Conservation (phyloP, 2,113 vertebrate genomes). For the Sclerurus mexicanus region DNA sequence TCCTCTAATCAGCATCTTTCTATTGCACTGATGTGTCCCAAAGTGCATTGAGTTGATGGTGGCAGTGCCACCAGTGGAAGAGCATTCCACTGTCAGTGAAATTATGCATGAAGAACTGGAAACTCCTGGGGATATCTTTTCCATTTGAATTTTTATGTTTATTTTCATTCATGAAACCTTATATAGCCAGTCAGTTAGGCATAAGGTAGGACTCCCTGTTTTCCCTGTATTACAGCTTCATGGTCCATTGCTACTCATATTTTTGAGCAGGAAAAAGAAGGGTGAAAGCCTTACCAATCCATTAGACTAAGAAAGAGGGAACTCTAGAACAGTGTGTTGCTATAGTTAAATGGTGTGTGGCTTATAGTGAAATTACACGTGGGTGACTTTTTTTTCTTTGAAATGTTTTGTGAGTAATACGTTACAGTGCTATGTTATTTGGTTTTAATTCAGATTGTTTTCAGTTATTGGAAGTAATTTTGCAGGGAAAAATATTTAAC, state of each 20-base stretch:
- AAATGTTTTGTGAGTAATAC: background rate
- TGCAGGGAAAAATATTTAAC: background rate
- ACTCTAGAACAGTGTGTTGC: background rate
- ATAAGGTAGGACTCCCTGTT: background rate
- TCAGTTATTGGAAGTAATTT: background rate
- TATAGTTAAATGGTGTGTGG: background rate
- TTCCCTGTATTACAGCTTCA: background rate
- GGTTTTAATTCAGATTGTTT: background rate
- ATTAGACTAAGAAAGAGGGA: background rate
- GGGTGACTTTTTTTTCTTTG: background rate
- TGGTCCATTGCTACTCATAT: background rate
- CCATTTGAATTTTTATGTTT: background rate
- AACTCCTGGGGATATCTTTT: background rate
- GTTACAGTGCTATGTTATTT: background rate
- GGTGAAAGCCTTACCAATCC: background rate
- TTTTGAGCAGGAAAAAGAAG: background rate
- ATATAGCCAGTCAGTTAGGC: background rate
- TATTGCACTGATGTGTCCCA: background rate
- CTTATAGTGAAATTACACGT: background rate
- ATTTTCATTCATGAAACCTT: background rate
- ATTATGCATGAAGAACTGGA: background rate
- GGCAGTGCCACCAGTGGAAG: background rate
- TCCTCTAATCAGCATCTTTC: background rate
- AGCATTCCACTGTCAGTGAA: background rate
- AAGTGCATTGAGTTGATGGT: background rate